Base-by-base conservation (phyloP, 2,888 invertebrate species). In the Helicoverpa assulta region DNA sequence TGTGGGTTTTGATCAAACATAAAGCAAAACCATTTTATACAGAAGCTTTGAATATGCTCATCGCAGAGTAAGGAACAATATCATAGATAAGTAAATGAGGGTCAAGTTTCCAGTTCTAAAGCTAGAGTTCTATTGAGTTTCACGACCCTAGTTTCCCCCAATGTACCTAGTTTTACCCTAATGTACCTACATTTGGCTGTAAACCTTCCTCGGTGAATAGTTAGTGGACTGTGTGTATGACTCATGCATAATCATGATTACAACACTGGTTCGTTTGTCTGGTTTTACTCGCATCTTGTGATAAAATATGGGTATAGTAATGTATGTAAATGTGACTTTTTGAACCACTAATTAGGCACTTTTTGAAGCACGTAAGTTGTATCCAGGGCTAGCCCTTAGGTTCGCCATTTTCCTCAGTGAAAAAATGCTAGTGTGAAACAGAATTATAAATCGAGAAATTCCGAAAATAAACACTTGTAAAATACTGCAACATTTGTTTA, bases 211-310 rank as follows among this genome's bases (percentile, higher is more conserved):
- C 37, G 7, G 51, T 68, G 60, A 74, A 68, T 50, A 68, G 52
- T 57, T 56, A 68, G 60, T 52, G 21, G 68, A 67, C 29, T 52
- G 59, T 47, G 55, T 47, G 55, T 73, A 60, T 73, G 26, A 60
- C 26, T 72, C 72, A 72, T 72, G 56, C 60, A 72, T 72, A 72
- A 60, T 60, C 72, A 72, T 74, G 33, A 60, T 52, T 68, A 40
- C 50, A 54, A 65, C 66, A 47, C 47, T 43, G n/a, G 47, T 47
- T 47, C 14, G 40, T 40, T 5, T 47, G 6, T 7, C n/a, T 47
- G 47, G 47, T 47, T 47, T 47, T 47, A 47, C 47, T 47, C n/a
- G n/a, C 6, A n/a, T 47, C 47, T n/a, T 5, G 16, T 5, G 16
- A 6, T 10, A 12, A 37, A 10, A 37, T 37, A 37, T 37, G 0